Evolutionary conservation across 2,888 invertebrate genomes (phyloP).

Genomic region (Conomelus anceps): DNA sequence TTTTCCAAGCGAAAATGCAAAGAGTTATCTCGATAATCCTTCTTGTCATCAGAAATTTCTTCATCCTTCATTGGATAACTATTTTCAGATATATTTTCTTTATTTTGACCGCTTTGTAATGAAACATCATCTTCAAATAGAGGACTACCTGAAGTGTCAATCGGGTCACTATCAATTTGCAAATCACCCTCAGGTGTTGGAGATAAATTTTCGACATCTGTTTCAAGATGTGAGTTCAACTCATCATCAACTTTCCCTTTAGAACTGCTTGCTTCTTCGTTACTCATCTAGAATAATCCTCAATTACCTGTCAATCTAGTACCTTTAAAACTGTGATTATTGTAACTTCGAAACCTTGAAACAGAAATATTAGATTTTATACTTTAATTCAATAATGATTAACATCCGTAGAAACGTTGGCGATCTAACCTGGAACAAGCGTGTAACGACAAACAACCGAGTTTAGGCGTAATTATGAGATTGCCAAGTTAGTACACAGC

Average conservation of each 20-base stretch:
- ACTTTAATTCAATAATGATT: neutral
- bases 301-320: neutral
- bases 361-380: neutral
- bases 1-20: too few relatives aligned
- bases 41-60: neutral
- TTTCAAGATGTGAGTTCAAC: neutral
- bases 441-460: neutral
- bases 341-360: neutral
- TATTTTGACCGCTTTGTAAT: too few relatives aligned
- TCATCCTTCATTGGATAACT: too few relatives aligned
- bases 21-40: neutral
- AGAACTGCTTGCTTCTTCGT: neutral
- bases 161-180: neutral
- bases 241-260: neutral
- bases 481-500: neutral
- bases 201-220: neutral
- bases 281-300: neutral
- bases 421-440: neutral
- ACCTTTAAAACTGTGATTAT: too few relatives aligned
- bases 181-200: neutral
- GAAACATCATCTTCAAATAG: neutral
- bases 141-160: neutral
- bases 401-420: neutral
- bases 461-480: neutral
- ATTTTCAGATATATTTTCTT: too few relatives aligned